Conservation (phyloP, 2,797 vertebrate genomes). For the Iguana delicatissima region DNA sequence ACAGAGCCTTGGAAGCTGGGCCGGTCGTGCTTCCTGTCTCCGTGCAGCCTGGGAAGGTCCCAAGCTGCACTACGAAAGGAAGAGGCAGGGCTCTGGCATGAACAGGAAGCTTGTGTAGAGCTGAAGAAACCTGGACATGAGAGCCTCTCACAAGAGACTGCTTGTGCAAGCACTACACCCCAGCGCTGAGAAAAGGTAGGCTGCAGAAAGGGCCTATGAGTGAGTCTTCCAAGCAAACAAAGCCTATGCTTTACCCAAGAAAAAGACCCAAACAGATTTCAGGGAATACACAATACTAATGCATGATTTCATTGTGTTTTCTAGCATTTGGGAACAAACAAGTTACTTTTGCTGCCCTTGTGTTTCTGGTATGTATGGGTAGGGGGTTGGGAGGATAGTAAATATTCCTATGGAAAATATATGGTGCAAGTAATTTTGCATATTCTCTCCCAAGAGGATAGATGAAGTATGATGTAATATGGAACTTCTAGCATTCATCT, state of each 20-base stretch:
- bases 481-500: neutral
- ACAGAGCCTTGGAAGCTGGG: no score
- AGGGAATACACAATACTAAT: neutral
- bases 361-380: slow-evolving; percentile 81
- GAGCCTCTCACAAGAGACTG: no score
- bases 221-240: neutral
- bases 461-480: neutral
- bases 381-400: slow-evolving; percentile 18
- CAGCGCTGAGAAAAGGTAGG: no score
- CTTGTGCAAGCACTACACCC: no score
- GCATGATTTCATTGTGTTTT: slow-evolving; percentile 68
- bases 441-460: neutral
- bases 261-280: slow-evolving; percentile 8
- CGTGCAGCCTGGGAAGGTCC: no score
- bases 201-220: no score
- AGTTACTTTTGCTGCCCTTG: slow-evolving; percentile 77
- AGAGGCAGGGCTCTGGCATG: no score
- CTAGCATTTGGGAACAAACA: slow-evolving; percentile 83
- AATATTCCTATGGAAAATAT: slow-evolving; percentile 3
- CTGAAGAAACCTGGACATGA: no score
- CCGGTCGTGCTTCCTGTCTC: no score
- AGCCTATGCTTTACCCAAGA: slow-evolving; percentile 11
- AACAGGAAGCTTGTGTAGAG: no score
- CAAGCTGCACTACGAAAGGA: no score
- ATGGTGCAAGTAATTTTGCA: neutral